Conservation (phyloP, 2,888 invertebrate genomes). For the Copidosoma aretas region DNA sequence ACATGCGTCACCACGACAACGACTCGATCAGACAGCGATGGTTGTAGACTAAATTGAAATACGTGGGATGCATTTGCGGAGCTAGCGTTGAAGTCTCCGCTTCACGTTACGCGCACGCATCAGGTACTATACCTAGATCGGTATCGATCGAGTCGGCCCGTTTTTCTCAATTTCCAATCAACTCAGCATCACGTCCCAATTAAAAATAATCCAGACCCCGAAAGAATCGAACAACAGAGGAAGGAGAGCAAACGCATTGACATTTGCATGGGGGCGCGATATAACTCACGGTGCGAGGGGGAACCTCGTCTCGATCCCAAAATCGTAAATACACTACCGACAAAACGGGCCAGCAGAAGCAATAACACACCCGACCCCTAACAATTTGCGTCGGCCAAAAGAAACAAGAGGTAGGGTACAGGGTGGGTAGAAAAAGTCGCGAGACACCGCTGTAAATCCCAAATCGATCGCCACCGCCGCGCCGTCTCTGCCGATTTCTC, state of each 20-base stretch:
- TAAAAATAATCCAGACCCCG: too few species aligned
- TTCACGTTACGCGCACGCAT: too few species aligned
- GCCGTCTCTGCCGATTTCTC: conserved; percentile 1
- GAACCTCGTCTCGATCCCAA: background rate
- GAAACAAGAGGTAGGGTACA: background rate
- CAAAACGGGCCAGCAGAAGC: background rate
- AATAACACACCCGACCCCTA: background rate
- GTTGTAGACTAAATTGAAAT: background rate
- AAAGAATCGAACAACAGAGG: too few species aligned
- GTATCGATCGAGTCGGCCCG: too few species aligned
- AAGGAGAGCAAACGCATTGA: background rate
- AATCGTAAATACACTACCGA: background rate
- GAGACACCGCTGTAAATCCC: background rate
- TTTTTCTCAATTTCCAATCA: too few species aligned
- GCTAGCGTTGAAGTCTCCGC: background rate
- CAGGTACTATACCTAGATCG: too few species aligned
- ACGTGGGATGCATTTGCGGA: background rate
- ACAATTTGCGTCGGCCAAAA: background rate
- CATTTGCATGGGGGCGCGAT: background rate
- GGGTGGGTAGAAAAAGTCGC: background rate
- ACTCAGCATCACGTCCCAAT: too few species aligned
- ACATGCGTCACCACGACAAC: too few species aligned
- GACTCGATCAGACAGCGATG: too few species aligned
- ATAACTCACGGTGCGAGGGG: background rate
- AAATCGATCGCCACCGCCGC: background rate